phyloP scores from a whole-genome alignment of 2,888 invertebrate species.

The Troides helena region DNA sequence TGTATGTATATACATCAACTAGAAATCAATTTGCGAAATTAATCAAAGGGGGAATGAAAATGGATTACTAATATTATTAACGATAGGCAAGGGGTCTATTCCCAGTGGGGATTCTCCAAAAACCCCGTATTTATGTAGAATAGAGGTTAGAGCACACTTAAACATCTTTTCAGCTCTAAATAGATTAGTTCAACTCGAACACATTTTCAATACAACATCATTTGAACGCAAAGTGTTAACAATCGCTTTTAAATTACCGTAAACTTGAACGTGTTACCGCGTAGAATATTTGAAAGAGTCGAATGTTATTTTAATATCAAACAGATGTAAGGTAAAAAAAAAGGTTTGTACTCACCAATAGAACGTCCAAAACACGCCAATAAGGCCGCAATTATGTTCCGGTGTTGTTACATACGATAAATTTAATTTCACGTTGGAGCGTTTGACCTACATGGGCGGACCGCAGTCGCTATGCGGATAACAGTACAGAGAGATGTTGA shows the following conservation, averaged over 20 bases:
- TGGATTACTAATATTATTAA: constrained; percentile 33
- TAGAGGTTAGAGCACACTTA: constrained; percentile 5
- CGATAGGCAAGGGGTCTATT: constrained; percentile 35
- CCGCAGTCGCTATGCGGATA: constrained; percentile 65
- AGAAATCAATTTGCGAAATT: background rate
- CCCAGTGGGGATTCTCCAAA: constrained; percentile 7
- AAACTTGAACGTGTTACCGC: background rate
- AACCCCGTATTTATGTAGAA: background rate
- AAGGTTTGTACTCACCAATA: constrained; percentile 9
- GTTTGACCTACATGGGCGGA: constrained; percentile 63
- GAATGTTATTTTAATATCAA: constrained; percentile 6
- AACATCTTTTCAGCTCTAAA: background rate
- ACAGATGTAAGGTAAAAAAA: background rate
- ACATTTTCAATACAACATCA: background rate
- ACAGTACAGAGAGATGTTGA: constrained; percentile 58
- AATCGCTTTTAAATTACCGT: background rate
- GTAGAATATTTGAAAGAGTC: background rate
- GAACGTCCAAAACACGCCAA: constrained; percentile 21
- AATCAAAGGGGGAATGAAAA: constrained; percentile 27
- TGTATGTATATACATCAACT: background rate
- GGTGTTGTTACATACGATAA: constrained; percentile 61
- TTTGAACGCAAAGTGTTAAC: background rate
- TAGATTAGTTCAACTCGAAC: no score
- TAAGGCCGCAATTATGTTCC: constrained; percentile 50
- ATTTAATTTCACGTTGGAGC: constrained; percentile 66